Percentiles rank a stretch among this genome's conserved stretches.
phyloP scores from a whole-genome alignment of 23 tunicate species.

The Styela clava region DNA sequence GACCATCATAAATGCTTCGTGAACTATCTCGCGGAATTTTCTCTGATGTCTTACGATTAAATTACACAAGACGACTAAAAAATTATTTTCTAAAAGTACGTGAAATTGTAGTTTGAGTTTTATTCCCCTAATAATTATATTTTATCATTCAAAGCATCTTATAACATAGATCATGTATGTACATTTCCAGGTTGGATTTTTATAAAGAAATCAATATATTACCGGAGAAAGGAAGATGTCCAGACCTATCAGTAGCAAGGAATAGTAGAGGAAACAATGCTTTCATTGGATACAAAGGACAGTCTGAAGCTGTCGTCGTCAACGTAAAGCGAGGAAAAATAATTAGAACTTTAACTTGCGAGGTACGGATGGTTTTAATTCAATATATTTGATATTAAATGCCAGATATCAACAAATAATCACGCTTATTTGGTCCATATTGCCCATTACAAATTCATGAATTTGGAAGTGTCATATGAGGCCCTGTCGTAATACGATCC shows the following conservation, averaged over 20 bases:
- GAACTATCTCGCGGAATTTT: too few species aligned
- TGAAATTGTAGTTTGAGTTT: too few species aligned
- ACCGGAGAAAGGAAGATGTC: conserved; percentile 43
- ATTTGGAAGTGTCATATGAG: too few species aligned
- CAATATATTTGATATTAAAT: background rate
- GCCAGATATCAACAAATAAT: background rate
- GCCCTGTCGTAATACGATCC: too few species aligned
- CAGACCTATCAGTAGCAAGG: conserved; percentile 27
- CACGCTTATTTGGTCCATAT: background rate
- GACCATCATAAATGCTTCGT: too few species aligned
- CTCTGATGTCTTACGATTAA: too few species aligned
- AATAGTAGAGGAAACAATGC: conserved; percentile 44
- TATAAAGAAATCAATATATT: conserved; percentile 48
- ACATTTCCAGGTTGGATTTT: conserved; percentile 31
- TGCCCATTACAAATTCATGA: background rate
- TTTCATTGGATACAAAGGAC: conserved; percentile 37
- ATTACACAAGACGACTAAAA: too few species aligned
- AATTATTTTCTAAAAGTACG: too few species aligned
- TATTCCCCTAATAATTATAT: too few species aligned
- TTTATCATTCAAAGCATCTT: too few species aligned
- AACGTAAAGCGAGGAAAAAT: conserved; percentile 61
- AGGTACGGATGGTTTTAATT: conserved; percentile 30
- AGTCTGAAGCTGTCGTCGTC: conserved; percentile 66
- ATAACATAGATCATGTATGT: too few species aligned
- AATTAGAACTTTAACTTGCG: conserved; percentile 43